A percentile compares a stretch with the other conserved stretches of the same genome.
Evolutionary conservation across 2,797 vertebrate genomes (phyloP).

Genomic region (Chromobotia macracanthus): DNA sequence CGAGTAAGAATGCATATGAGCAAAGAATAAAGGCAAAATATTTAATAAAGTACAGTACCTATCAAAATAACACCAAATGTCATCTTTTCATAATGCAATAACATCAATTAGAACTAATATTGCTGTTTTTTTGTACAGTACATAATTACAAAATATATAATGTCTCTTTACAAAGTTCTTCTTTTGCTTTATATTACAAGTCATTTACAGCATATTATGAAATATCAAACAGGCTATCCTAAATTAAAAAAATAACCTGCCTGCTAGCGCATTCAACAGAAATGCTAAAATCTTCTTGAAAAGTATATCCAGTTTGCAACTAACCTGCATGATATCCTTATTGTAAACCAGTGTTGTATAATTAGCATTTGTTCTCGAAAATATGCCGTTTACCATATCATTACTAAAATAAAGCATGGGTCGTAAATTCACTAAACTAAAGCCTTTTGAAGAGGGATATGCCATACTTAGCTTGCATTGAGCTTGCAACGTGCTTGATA

Average conservation of each 20-base stretch:
- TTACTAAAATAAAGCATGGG: conserved; percentile 58
- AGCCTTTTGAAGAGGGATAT: conserved; percentile 78
- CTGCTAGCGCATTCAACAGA: conserved; percentile 87
- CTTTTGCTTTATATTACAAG: conserved; percentile 85
- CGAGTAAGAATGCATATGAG: conserved; percentile 72
- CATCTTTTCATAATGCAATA: conserved; percentile 77
- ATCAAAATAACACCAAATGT: conserved; percentile 82
- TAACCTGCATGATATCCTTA: conserved; percentile 80
- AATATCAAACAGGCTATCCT: conserved; percentile 90
- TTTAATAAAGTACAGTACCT: conserved; percentile 77
- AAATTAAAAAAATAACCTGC: conserved; percentile 89
- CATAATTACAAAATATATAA: conserved; percentile 99
- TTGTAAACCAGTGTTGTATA: conserved; percentile 83
- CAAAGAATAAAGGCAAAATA: conserved; percentile 75
- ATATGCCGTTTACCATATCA: conserved; percentile 60
- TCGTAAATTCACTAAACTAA: conserved; percentile 52
- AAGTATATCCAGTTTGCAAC: conserved; percentile 82
- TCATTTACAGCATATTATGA: conserved; percentile 92
- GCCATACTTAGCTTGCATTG: conserved; percentile 81
- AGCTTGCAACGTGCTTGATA: conserved; percentile 85
- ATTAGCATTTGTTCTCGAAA: conserved; percentile 51
- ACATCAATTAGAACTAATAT: conserved; percentile 91
- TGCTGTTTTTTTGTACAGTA: conserved; percentile 92
- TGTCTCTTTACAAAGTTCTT: conserved; percentile 96
- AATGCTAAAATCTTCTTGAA: conserved; percentile 80